Evolutionary conservation across 2,888 invertebrate genomes (phyloP), one percentile per base, ranked within the genome.

Genomic region (Drosophila yooni): DNA sequence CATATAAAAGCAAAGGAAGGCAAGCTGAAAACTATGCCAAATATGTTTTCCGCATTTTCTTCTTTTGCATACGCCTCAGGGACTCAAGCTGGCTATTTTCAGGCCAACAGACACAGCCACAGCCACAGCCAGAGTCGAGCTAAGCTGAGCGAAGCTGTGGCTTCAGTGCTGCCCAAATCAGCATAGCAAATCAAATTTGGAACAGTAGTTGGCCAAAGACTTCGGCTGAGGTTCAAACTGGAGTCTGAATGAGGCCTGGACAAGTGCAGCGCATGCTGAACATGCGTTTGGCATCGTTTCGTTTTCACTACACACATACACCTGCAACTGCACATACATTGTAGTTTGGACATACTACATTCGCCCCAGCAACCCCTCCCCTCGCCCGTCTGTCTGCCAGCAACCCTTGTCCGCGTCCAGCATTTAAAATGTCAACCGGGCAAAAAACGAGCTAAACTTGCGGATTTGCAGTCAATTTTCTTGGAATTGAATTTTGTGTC

Each of bases 221-320:
- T 64, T 51, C 52, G 61, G 43, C 54, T 15, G 21, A 27, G 51
- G 27, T 18, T 34, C 2, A 51, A 33, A 29, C 63, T n/a, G n/a
- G 27, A 43, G 43, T 25, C 50, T 27, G 54, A 52, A 43, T 48
- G 46, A 36, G 36, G 61, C 36, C 69, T 31, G 81, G 76, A 82
- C 82, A 91, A 87, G 90, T 87, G 87, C 91, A 77, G 82, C 83
- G 74, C 87, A 83, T 88, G 90, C 89, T 85, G 70, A 74, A 85
- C 85, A 85, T 90, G 85, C 90, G 89, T 86, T 81, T 85, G 89
- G 89, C 90, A 86, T 88, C 85, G 87, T 90, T 85, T 89, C 82
- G 82, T 75, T 83, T 77, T 68, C 82, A 71, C 65, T 79, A 36
- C 10, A 51, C 80, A 50, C 46, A 53, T 8, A 46, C 52, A n/a